phyloP scores from a whole-genome alignment of 2,888 invertebrate genomes.

The Sicus ferrugineus region DNA sequence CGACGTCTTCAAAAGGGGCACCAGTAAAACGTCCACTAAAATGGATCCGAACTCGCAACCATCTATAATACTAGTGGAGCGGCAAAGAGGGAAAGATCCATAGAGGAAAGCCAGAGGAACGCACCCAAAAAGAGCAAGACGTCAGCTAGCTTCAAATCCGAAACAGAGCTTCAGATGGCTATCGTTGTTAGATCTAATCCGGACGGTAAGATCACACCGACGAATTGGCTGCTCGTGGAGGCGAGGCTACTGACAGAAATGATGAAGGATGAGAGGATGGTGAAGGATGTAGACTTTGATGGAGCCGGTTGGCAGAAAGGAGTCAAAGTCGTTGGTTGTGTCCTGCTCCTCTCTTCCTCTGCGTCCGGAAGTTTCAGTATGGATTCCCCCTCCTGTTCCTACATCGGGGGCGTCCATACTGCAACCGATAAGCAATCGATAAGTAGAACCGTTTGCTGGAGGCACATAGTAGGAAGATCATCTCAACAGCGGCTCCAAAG shows the following conservation, averaged over 20 bases:
- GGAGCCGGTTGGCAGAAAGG: slow-evolving; percentile 1
- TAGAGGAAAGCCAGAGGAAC: background rate
- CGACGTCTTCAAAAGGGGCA: too few relatives aligned
- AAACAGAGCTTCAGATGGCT: slow-evolving; percentile 12
- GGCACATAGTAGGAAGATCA: background rate
- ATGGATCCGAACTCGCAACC: too few relatives aligned
- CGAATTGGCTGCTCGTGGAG: slow-evolving; percentile 16
- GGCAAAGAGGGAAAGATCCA: background rate
- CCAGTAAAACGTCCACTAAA: too few relatives aligned
- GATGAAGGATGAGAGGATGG: background rate
- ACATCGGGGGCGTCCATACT: background rate
- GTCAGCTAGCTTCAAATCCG: background rate
- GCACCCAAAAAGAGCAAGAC: background rate
- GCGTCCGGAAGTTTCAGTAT: background rate
- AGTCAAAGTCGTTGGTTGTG: slow-evolving; percentile 3
- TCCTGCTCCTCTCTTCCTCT: background rate
- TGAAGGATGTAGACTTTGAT: background rate
- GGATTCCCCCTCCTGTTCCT: background rate
- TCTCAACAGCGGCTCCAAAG: background rate
- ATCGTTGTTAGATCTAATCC: slow-evolving; percentile 14
- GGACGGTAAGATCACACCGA: slow-evolving; percentile 11
- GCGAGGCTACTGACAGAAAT: too few relatives aligned
- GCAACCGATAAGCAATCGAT: background rate
- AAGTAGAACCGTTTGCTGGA: background rate
- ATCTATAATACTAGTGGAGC: too few relatives aligned